Evolutionary conservation across 2,113 vertebrate genomes (phyloP).

Genomic region (Brienomyrus longianalis): DNA sequence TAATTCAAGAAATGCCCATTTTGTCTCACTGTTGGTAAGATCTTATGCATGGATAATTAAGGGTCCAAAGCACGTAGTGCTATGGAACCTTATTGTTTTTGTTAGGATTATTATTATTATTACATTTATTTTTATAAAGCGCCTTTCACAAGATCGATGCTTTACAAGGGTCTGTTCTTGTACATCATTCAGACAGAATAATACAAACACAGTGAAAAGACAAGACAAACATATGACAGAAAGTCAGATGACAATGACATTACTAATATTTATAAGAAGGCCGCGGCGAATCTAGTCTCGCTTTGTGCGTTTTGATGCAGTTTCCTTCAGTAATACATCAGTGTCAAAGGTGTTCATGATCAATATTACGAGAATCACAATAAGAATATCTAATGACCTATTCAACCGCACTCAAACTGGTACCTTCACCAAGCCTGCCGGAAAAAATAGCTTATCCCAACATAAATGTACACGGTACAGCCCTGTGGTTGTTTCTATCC

Average conservation of each 20-base stretch:
- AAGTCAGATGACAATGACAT: not conserved
- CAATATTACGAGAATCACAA: not conserved
- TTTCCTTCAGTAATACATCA: not conserved
- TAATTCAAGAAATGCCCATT: conserved; percentile 54
- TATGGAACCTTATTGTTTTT: no score
- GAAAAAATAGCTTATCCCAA: not conserved
- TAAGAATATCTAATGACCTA: not conserved
- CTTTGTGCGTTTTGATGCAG: no score
- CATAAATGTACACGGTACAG: not conserved
- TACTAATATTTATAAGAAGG: no score
- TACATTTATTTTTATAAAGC: not conserved
- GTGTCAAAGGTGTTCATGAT: not conserved
- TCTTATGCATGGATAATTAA: not conserved
- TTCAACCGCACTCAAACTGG: not conserved
- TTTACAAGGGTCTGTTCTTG: not conserved
- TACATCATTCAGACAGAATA: not conserved
- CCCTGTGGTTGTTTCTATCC: not conserved
- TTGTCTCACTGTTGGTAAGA: conserved; percentile 45
- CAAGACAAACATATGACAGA: not conserved
- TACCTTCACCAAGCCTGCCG: not conserved
- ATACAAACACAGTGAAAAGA: not conserved
- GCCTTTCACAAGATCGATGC: not conserved
- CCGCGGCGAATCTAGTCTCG: no score
- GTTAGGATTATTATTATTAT: no score
- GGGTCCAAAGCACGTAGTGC: no score